Evolutionary conservation across 2,113 vertebrate species (phyloP), one percentile per base, ranked within the genome.

Genomic region (Neogobius melanostomus): DNA sequence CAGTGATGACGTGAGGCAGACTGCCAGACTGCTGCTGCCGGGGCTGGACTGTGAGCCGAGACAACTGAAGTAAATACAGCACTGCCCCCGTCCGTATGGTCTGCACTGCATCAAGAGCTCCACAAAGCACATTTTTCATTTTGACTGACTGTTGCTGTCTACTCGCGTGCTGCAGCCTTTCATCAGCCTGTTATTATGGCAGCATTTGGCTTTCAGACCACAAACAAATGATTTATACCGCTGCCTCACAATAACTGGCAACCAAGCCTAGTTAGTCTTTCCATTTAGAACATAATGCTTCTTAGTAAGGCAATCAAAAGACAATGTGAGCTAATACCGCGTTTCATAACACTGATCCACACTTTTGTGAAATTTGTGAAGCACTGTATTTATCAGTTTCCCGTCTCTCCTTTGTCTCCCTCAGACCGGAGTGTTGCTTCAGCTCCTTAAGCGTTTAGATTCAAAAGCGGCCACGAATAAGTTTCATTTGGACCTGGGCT

Each of bases 41-140:
- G 98, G 98, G 15, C 92, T 99, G 87, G 97, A 99, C 93, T 99
- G 96, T 2, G 98, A 99, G 82, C 97, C 97, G 8, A 92, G 98
- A 71, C 96, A 97, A 83, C 93, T 99, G 8, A 99, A 95, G 98
- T 99, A 94, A 0, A 93, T 77, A 43, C 59, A 71, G 68, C 66
- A 68, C 48, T 16, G 0, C 63, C 15, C 46, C 60, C 28, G 4
- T 12, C 43, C 44, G 28, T 7, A 14, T 15, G 9, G 48, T 54
- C 56, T 54, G 43, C 46, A 54, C 14, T 11, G 43, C 49, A 0
- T 66, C n/a, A 11, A 64, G 10, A 36, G 16, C 8, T 11, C 62
- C n/a, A 28, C 44, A 7, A 8, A 11, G 62, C 15, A 21, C 62
- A 64, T 64, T 64, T 64, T 64, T 64, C 62, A 64, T 48, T 46